Conservation (phyloP, 2,888 invertebrate species). For the Melanargia galathea region DNA sequence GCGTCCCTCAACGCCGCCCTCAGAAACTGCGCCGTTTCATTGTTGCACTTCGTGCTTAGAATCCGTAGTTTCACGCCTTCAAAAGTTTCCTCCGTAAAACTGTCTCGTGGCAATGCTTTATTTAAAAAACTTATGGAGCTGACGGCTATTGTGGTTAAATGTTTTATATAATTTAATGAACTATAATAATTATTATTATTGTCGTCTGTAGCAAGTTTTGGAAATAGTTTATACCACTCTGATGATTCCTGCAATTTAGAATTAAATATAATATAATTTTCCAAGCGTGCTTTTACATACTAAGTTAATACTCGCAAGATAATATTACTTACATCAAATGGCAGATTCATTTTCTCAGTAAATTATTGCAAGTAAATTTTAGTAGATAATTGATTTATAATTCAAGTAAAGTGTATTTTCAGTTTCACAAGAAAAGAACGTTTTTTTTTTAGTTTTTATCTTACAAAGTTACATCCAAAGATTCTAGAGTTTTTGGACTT, state of each 20-base stretch:
- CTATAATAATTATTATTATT: constrained; percentile 60
- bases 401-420: too few relatives aligned
- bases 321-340: too few relatives aligned
- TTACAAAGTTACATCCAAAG: too few relatives aligned
- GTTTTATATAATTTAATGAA: constrained; percentile 70
- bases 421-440: too few relatives aligned
- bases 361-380: too few relatives aligned
- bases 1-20: constrained; percentile 60
- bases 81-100: constrained; percentile 56
- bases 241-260: constrained; percentile 18
- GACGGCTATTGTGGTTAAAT: constrained; percentile 63
- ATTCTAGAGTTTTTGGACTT: too few relatives aligned
- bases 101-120: constrained; percentile 60
- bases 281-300: too few relatives aligned
- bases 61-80: constrained; percentile 57
- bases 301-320: too few relatives aligned
- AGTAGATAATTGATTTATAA: too few relatives aligned
- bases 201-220: constrained; percentile 36
- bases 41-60: constrained; percentile 60
- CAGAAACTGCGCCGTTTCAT: constrained; percentile 65
- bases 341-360: too few relatives aligned
- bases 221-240: constrained; percentile 65
- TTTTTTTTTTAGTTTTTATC: too few relatives aligned
- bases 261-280: too few relatives aligned
- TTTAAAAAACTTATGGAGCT: constrained; percentile 66